Conservation (phyloP, 2,113 vertebrate genomes). For the Vidua chalybeata region DNA sequence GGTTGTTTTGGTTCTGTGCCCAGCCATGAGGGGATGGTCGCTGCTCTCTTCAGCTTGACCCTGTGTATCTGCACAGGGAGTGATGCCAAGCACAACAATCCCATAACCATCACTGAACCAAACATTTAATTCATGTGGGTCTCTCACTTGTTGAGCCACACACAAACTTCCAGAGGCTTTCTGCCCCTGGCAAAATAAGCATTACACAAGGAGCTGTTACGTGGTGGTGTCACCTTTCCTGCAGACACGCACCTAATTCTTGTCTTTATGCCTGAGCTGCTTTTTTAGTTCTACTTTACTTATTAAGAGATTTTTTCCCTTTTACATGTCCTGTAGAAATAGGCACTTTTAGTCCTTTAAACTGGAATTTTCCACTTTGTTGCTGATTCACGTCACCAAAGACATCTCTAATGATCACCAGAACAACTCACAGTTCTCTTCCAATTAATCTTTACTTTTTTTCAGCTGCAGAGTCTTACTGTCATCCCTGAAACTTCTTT, state of each 20-base stretch:
- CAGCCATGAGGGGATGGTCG: fast-evolving
- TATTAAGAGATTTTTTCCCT: neutral
- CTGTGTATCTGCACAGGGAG: neutral
- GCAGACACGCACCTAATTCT: neutral
- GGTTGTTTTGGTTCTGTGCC: neutral
- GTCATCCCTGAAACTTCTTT: neutral
- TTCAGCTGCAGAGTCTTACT: neutral
- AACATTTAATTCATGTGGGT: neutral
- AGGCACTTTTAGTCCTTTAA: neutral
- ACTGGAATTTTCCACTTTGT: neutral
- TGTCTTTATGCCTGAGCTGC: neutral
- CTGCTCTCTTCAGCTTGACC: neutral
- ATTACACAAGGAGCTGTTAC: neutral
- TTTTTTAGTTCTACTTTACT: neutral
- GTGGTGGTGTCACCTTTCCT: neutral
- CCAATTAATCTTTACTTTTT: neutral
- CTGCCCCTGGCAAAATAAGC: neutral
- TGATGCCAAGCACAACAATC: neutral
- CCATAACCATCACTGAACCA: neutral
- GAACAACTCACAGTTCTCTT: neutral
- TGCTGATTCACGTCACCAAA: neutral
- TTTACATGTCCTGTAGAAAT: neutral
- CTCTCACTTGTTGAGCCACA: neutral
- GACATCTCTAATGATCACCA: neutral
- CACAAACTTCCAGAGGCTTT: neutral